A percentile compares a stretch with the other conserved stretches of the same genome.
phyloP scores from a whole-genome alignment of 2,113 vertebrate species.

The Sminthopsis crassicaudata region DNA sequence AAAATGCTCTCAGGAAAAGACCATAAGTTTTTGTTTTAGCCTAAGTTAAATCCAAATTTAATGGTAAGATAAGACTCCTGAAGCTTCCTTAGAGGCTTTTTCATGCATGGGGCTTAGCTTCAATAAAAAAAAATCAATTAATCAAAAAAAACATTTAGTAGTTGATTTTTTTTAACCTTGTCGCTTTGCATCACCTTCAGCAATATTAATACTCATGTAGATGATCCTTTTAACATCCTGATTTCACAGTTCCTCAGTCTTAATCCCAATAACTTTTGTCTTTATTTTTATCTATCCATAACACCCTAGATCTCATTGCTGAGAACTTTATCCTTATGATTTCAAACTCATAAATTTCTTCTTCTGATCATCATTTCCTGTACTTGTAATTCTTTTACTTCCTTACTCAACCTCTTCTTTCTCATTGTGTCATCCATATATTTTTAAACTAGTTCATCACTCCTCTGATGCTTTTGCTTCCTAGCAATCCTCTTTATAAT shows the following conservation, averaged over 20 bases:
- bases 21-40: not conserved
- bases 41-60: not conserved
- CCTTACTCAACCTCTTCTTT: not conserved
- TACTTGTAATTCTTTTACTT: not conserved
- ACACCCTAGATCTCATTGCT: not conserved
- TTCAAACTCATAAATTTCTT: not conserved
- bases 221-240: not conserved
- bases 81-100: not conserved
- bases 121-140: not conserved
- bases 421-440: not conserved
- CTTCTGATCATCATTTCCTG: not conserved
- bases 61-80: not conserved
- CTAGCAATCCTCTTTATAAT: not conserved
- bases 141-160: not conserved
- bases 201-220: not conserved
- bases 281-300: not conserved
- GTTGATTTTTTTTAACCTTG: not conserved
- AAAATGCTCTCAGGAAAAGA: conserved; percentile 21
- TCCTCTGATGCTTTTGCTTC: not conserved
- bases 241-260: not conserved
- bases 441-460: not conserved
- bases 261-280: not conserved
- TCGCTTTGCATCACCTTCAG: not conserved
- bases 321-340: not conserved
- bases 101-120: not conserved